These are phyloP conservation scores for Eidolon helvum DNA, from an alignment of 2,113 vertebrate genomes.

Conservation along the genomic window DNA sequence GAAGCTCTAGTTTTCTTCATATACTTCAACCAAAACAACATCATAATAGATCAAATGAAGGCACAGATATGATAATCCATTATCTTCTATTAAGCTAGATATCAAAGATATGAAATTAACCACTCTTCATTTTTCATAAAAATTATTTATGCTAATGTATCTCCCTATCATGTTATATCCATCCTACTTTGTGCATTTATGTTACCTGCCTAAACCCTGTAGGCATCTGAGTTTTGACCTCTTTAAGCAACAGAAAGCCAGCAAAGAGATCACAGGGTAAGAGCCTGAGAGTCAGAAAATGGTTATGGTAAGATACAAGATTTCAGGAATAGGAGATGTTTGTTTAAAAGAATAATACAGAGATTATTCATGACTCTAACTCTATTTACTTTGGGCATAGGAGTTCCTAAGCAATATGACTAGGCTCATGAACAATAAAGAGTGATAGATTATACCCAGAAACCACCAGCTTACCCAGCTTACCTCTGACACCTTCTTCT, in stretches of 20 bases:
- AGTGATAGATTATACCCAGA: background rate
- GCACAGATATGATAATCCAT: background rate
- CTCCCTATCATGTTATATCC: background rate
- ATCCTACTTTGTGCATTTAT: background rate
- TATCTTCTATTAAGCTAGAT: background rate
- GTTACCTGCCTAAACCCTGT: background rate
- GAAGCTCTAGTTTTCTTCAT: background rate
- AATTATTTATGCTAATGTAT: background rate
- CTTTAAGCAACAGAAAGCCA: background rate
- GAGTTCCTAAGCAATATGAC: background rate
- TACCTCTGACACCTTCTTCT: constrained; percentile 49
- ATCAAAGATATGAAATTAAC: background rate
- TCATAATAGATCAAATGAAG: background rate
- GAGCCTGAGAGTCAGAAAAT: background rate
- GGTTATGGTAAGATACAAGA: background rate
- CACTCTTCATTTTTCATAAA: background rate
- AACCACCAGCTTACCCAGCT: background rate
- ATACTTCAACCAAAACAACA: background rate
- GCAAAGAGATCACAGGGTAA: background rate
- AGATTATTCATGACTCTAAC: constrained; percentile 8
- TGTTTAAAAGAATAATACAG: background rate
- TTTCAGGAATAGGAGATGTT: background rate
- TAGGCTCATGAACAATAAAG: background rate
- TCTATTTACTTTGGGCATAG: background rate
- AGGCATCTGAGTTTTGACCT: background rate